Percentiles rank a stretch among this genome's conserved stretches.
Conservation (phyloP, 2,888 invertebrate genomes). For the Agriotes lineatus region DNA sequence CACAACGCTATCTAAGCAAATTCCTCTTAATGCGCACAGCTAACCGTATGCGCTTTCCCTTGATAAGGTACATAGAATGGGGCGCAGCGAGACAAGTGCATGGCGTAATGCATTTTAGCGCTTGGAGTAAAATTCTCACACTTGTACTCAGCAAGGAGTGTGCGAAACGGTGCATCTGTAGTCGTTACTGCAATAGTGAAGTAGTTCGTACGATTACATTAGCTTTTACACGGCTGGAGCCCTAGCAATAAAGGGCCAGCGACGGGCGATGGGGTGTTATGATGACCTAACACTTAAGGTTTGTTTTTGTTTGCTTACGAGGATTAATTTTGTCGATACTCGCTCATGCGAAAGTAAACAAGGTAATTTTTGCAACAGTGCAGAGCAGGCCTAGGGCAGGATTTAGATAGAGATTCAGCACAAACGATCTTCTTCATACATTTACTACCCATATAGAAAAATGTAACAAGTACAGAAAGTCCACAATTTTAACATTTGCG, state of each 20-base stretch:
- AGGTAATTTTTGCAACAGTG: no score
- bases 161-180: constrained; percentile 48
- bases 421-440: no score
- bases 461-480: no score
- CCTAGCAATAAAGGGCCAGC: not conserved
- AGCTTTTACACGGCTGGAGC: not conserved
- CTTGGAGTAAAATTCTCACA: constrained; percentile 54
- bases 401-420: no score
- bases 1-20: no score
- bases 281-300: not conserved
- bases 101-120: constrained; percentile 53
- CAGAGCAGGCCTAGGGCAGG: no score
- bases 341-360: no score
- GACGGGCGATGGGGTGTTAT: not conserved
- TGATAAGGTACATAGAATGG: constrained; percentile 15
- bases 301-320: not conserved
- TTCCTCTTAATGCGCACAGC: no score
- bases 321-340: no score
- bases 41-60: constrained; percentile 1
- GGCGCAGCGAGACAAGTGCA: constrained; percentile 54
- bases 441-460: no score
- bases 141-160: constrained; percentile 47
- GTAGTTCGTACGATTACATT: not conserved
- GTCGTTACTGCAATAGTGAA: constrained; percentile 1
- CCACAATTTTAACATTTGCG: no score